Percentiles rank a stretch among this genome's conserved stretches.
Evolutionary conservation across 35 echinoderm and acorn worm genomes (phyloP).

Genomic region (Acanthaster planci): DNA sequence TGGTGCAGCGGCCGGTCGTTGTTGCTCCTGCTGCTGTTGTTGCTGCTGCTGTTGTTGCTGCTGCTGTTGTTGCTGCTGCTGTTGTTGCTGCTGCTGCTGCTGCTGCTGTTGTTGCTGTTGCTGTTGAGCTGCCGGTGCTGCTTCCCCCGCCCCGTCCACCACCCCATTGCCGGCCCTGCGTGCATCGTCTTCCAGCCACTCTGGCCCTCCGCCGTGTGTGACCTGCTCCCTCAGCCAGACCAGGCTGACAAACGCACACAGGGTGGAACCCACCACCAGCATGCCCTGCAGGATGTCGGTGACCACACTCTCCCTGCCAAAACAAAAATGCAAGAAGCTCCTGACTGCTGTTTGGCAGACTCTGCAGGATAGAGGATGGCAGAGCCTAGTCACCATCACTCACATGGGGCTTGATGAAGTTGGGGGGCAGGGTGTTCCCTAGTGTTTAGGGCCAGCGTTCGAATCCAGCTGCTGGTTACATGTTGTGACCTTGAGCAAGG

Average conservation of each 20-base stretch:
- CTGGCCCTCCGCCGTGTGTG: slow-evolving; percentile 84
- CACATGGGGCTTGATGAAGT: too few species aligned
- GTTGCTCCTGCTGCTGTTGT: slow-evolving; percentile 13
- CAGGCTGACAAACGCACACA: slow-evolving; percentile 96
- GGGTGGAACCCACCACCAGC: slow-evolving; percentile 89
- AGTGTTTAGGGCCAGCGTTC: too few species aligned
- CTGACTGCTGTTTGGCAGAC: neutral
- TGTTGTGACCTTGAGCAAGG: too few species aligned
- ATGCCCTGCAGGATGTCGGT: slow-evolving; percentile 90
- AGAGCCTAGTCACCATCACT: too few species aligned
- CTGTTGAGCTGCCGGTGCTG: neutral
- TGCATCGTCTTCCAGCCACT: slow-evolving; percentile 85
- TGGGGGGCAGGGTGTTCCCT: too few species aligned
- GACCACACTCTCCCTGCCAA: slow-evolving; percentile 74
- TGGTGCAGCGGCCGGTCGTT: neutral
- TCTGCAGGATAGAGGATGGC: too few species aligned
- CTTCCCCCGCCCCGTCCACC: slow-evolving; percentile 42
- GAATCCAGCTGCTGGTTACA: too few species aligned
- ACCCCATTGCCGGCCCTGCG: slow-evolving; percentile 20
- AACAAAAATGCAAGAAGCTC: neutral
- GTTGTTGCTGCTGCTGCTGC: slow-evolving; percentile 34
- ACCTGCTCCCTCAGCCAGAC: slow-evolving; percentile 95
- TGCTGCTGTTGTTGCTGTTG: neutral
- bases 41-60: slow-evolving; percentile 23
- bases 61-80: neutral